Evolutionary conservation across 2,113 vertebrate genomes (phyloP).

Genomic region (Cryptomyrus ogoouensis): DNA sequence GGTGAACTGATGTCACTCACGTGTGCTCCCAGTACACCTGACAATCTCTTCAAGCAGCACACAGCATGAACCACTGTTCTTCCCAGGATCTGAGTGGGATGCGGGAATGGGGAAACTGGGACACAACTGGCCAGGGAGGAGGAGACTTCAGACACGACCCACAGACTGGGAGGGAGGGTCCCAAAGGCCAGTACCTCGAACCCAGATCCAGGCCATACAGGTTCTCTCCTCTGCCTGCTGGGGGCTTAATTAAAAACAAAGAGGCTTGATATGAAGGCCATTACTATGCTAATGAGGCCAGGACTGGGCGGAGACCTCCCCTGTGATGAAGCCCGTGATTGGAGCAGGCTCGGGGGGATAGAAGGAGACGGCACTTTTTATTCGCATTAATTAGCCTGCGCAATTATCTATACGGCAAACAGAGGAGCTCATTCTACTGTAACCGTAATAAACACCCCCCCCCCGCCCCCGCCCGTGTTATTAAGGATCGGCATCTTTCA

Average conservation of each 20-base stretch:
- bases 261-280: conserved; percentile 82
- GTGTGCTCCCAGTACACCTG: background rate
- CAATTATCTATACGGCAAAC: conserved; percentile 20
- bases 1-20: background rate
- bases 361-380: conserved; percentile 55
- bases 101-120: background rate
- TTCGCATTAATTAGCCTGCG: conserved; percentile 61
- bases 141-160: background rate
- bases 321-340: conserved; percentile 56
- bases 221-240: conserved; percentile 80
- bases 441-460: conserved; percentile 1
- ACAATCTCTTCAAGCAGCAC: background rate
- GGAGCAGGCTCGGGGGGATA: conserved; percentile 64
- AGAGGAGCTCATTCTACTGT: background rate
- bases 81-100: background rate
- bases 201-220: conserved; percentile 52
- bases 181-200: background rate
- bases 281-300: conserved; percentile 79
- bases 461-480: background rate
- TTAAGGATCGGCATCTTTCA: background rate
- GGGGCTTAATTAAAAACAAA: conserved; percentile 91
- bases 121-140: background rate
- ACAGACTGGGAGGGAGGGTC: background rate
- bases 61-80: background rate
- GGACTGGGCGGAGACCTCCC: conserved; percentile 74